phyloP scores from a whole-genome alignment of 1,140 invertebrate species.

The Sinonovacula constricta region DNA sequence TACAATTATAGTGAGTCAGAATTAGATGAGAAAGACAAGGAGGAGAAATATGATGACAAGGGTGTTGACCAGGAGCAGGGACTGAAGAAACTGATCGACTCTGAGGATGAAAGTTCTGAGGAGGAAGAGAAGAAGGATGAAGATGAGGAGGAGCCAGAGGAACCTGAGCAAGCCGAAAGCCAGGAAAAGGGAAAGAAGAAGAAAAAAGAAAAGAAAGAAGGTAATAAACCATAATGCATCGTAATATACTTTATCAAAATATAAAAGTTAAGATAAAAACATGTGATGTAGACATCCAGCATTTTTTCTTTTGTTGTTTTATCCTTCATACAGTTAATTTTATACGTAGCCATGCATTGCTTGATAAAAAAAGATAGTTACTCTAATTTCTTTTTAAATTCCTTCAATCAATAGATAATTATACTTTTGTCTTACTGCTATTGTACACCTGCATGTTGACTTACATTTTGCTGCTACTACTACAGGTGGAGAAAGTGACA shows the following conservation, averaged over 20 bases:
- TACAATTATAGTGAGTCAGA: constrained; percentile 54
- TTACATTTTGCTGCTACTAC: constrained; percentile 20
- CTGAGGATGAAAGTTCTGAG: constrained; percentile 91
- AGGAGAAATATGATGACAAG: constrained; percentile 84
- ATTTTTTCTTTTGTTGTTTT: too few relatives aligned
- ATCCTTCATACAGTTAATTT: too few relatives aligned
- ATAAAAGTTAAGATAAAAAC: too few relatives aligned
- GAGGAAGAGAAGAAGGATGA: constrained; percentile 80
- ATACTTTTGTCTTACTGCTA: neutral
- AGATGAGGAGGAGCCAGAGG: constrained; percentile 66
- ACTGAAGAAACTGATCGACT: constrained; percentile 90
- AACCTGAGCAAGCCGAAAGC: constrained; percentile 85
- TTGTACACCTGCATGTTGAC: neutral
- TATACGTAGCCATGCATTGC: too few relatives aligned
- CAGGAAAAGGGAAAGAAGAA: constrained; percentile 77
- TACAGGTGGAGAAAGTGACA: constrained; percentile 73
- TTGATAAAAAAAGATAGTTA: too few relatives aligned
- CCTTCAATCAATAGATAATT: neutral
- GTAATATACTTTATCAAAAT: too few relatives aligned
- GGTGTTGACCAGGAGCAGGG: constrained; percentile 94
- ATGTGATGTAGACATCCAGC: too few relatives aligned
- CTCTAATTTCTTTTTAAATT: neutral
- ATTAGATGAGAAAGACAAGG: constrained; percentile 79
- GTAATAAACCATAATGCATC: too few relatives aligned
- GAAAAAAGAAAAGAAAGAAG: constrained; percentile 68